Evolutionary conservation across 2,888 invertebrate genomes (phyloP).

Genomic region (Platycheirus rosarum): DNA sequence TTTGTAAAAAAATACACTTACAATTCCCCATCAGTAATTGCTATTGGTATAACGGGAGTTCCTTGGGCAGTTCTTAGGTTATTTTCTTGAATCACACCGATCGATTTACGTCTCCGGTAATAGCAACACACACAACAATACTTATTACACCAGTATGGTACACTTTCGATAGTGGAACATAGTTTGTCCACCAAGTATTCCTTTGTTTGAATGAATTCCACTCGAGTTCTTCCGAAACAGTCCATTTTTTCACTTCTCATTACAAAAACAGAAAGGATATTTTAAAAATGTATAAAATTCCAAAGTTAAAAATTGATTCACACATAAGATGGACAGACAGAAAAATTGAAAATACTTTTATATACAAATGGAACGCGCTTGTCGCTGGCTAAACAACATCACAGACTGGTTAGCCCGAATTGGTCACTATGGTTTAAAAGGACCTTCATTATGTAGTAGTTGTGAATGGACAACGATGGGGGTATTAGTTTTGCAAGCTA

Average conservation of each 20-base stretch:
- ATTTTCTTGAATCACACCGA: constrained; percentile 75
- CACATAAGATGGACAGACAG: constrained; percentile 17
- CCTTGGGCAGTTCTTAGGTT: constrained; percentile 68
- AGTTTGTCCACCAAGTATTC: constrained; percentile 63
- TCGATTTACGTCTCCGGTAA: constrained; percentile 80
- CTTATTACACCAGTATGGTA: constrained; percentile 75
- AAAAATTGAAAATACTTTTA: background rate
- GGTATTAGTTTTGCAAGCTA: constrained; percentile 23
- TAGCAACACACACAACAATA: constrained; percentile 78
- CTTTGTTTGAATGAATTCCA: constrained; percentile 59
- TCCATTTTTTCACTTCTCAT: constrained; percentile 57
- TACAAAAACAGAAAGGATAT: constrained; percentile 10
- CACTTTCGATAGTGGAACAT: constrained; percentile 75
- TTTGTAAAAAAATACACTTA: constrained; percentile 65
- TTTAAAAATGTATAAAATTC: constrained; percentile 1
- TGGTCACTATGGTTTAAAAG: constrained; percentile 74
- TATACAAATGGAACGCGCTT: constrained; percentile 52
- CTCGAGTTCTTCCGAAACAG: constrained; percentile 59
- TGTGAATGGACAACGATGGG: constrained; percentile 64
- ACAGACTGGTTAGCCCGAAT: constrained; percentile 73
- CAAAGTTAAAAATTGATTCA: background rate
- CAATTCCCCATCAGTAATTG: constrained; percentile 72
- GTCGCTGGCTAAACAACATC: constrained; percentile 74
- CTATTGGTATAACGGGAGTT: constrained; percentile 76
- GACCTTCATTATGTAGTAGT: constrained; percentile 42